A percentile compares a stretch with the other conserved stretches of the same genome.
phyloP scores from a whole-genome alignment of 2,113 vertebrate species.

The Gorsachius goisagi region DNA sequence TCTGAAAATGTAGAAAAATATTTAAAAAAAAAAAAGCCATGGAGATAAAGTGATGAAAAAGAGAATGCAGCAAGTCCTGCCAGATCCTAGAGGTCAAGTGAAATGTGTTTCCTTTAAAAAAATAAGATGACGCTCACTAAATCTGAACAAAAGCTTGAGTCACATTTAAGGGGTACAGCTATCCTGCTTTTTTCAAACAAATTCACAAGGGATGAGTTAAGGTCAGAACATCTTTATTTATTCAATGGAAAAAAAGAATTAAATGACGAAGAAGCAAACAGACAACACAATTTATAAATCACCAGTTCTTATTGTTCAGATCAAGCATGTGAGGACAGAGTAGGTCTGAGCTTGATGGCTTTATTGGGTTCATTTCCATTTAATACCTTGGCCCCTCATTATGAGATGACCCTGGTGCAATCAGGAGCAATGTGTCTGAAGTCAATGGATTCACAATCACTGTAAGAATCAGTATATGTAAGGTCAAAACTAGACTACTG shows the following conservation, averaged over 20 bases:
- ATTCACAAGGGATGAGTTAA: slow-evolving; percentile 2
- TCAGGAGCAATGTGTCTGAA: slow-evolving; percentile 35
- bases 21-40: neutral
- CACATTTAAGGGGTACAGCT: slow-evolving; percentile 8
- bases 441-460: slow-evolving; percentile 16
- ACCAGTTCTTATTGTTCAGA: slow-evolving; percentile 48
- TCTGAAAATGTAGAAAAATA: slow-evolving; percentile 74
- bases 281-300: slow-evolving; percentile 38
- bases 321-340: neutral
- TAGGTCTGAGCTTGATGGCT: slow-evolving; percentile 31
- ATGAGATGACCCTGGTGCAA: neutral
- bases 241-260: neutral
- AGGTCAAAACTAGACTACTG: slow-evolving; percentile 5
- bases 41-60: neutral
- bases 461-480: neutral
- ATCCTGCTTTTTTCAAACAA: slow-evolving; percentile 20
- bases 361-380: slow-evolving; percentile 51
- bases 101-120: slow-evolving; percentile 73
- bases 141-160: slow-evolving; percentile 39
- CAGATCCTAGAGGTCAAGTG: slow-evolving; percentile 49
- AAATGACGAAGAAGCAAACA: slow-evolving; percentile 32
- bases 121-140: slow-evolving; percentile 26
- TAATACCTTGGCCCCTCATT: slow-evolving; percentile 31
- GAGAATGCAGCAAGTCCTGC: slow-evolving; percentile 28
- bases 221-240: slow-evolving; percentile 44